Base-by-base conservation (phyloP, 1,140 invertebrate species). In the Globodera rostochiensis region DNA sequence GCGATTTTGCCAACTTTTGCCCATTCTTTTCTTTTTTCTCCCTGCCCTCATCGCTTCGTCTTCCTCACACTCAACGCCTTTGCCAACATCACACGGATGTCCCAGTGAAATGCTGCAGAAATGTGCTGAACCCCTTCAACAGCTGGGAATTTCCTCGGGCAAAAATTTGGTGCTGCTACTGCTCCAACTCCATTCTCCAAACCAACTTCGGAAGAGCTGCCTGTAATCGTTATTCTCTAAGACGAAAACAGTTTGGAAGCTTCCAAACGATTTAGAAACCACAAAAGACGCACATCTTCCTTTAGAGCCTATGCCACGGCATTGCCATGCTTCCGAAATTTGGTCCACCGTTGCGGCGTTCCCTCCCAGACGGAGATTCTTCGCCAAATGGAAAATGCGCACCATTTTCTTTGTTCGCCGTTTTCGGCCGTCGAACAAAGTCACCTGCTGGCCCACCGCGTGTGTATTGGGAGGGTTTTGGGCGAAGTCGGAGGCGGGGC, bases 141-240 rank as follows among this genome's bases (percentile, higher is more conserved):
- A 71, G 46, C 15, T 71, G 69, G 69, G 69, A 36, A 47, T 71
- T 9, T 47, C 69, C 6, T 9, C 46, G 7, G 46, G 69, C 11
- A 71, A 71, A 25, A 71, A 71, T 71, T 71, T 71, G 46, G 69
- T 71, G 19, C 69, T 45, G 25, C 69, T 71, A 47, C 69, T 71
- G 25, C 69, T 71, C 69, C 69, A 71, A 71, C 25, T 71, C 46
- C 69, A 47, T 15, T 71, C 69, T 36, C 69, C 69, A 36, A 71
- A 71, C 46, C 69, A 71, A 71, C 69, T 71, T 47, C 69, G 69
- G 25, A 71, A 71, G 6, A 71, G 69, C 46, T 71, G 69, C 69
- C 46, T 9, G 69, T 71, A 36, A 71, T 60, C 19, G 67, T 69
- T 45, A 69, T 8, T 66, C 13, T 66, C 60, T 66, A 15, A 21